Evolutionary conservation across 1,140 invertebrate genomes (phyloP).

Genomic region (Lasaia peninsularis): DNA sequence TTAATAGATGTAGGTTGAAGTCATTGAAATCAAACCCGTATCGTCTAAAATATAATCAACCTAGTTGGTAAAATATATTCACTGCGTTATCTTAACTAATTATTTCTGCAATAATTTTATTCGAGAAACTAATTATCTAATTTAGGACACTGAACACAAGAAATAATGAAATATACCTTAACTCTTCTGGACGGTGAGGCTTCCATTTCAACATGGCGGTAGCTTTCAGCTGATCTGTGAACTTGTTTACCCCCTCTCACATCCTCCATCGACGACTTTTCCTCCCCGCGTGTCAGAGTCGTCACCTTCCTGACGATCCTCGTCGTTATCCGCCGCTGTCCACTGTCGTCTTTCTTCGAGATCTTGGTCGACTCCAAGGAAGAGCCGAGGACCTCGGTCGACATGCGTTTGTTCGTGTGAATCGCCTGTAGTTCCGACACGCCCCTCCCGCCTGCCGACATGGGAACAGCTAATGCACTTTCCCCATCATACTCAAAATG

Average conservation of each 20-base stretch:
- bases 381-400: conserved; percentile 90
- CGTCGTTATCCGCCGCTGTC: conserved; percentile 88
- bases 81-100: neutral
- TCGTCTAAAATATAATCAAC: too few species aligned
- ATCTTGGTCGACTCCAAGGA: conserved; percentile 89
- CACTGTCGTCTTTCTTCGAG: conserved; percentile 84
- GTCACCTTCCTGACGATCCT: conserved; percentile 93
- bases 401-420: conserved; percentile 88
- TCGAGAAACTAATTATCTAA: neutral
- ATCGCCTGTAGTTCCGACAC: conserved; percentile 83
- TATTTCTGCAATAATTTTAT: neutral
- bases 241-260: conserved; percentile 76
- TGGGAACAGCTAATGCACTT: conserved; percentile 56
- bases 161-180: conserved; percentile 71
- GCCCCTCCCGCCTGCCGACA: conserved; percentile 59
- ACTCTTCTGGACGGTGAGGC: conserved; percentile 78
- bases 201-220: conserved; percentile 71
- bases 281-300: conserved; percentile 91
- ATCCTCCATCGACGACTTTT: conserved; percentile 85
- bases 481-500: conserved; percentile 74
- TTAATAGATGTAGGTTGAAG: too few species aligned
- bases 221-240: conserved; percentile 68
- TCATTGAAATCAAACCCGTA: too few species aligned
- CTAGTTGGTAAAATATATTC: too few species aligned
- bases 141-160: neutral